These are phyloP conservation scores for Xiphydria camelus DNA, from an alignment of 2,888 invertebrate genomes.

Conservation along the genomic window DNA sequence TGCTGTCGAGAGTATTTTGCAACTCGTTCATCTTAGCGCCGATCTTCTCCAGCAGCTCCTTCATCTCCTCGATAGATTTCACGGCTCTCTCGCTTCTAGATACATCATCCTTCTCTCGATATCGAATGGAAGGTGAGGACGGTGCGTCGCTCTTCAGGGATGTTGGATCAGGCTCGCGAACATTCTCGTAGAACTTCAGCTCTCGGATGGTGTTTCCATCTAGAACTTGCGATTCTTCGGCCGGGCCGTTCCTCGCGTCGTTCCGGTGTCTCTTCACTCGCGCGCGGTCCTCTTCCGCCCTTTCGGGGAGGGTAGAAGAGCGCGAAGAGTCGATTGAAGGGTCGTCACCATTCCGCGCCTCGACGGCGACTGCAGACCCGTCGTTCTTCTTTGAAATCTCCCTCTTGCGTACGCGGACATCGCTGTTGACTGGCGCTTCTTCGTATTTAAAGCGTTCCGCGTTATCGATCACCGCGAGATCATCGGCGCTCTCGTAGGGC, in stretches of 20 bases:
- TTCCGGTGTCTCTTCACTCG: conserved; percentile 11
- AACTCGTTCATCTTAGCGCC: conserved; percentile 35
- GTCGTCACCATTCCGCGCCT: too few species aligned
- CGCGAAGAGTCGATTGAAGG: too few species aligned
- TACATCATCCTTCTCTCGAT: background rate
- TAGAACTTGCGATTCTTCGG: too few species aligned
- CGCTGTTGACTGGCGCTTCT: background rate
- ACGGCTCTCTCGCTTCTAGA: conserved; percentile 14
- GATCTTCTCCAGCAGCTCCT: conserved; percentile 33
- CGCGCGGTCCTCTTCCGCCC: background rate
- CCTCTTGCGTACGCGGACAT: background rate
- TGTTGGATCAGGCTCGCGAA: conserved; percentile 9
- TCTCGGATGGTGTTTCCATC: background rate
- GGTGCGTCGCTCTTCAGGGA: background rate
- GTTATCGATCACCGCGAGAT: too few species aligned
- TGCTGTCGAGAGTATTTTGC: conserved; percentile 10
- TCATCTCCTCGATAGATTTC: conserved; percentile 34
- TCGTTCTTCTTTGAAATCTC: background rate
- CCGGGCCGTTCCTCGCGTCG: background rate
- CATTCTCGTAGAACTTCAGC: conserved; percentile 13
- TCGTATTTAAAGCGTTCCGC: too few species aligned
- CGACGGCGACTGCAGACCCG: background rate
- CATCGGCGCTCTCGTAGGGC: too few species aligned
- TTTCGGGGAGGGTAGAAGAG: background rate
- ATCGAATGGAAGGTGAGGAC: background rate